Evolutionary conservation across 2,888 invertebrate genomes (phyloP).

Genomic region (Orchestes rusci): DNA sequence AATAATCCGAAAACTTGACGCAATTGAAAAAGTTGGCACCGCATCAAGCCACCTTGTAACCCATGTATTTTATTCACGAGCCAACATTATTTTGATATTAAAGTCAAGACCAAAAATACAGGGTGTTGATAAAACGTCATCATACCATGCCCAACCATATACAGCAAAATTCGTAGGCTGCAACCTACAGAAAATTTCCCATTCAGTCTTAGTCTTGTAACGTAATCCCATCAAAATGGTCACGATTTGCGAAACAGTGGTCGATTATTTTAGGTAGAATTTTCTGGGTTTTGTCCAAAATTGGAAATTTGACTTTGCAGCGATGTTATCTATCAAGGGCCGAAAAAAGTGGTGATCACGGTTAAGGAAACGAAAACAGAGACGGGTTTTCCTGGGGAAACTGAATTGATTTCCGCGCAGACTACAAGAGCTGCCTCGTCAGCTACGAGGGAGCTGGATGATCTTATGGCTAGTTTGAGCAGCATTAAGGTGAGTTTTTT

Average conservation of each 20-base stretch:
- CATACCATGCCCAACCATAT: no score
- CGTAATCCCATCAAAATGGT: constrained; percentile 8
- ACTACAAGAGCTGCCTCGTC: constrained; percentile 63
- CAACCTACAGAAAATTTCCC: no score
- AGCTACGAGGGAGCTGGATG: constrained; percentile 91
- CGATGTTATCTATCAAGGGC: constrained; percentile 44
- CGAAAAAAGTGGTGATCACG: constrained; percentile 52
- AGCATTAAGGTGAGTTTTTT: constrained; percentile 80
- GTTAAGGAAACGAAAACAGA: constrained; percentile 55
- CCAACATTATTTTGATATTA: no score
- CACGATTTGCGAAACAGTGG: constrained; percentile 14
- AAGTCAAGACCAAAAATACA: no score
- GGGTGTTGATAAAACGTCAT: no score
- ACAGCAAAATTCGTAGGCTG: no score
- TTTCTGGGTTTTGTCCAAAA: constrained; percentile 1
- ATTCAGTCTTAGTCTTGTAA: no score
- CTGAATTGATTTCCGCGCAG: constrained; percentile 50
- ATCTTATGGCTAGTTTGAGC: constrained; percentile 91
- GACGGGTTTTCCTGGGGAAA: constrained; percentile 47
- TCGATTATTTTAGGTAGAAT: constrained; percentile 13
- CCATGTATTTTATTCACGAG: no score
- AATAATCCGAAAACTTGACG: no score
- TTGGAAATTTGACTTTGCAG: no score
- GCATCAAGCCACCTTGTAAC: no score
- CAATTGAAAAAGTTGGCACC: no score